These are phyloP conservation scores for Beroe forskalii DNA, from an alignment of 37 sponge, comb jelly and placozoan genomes.

Conservation along the genomic window DNA sequence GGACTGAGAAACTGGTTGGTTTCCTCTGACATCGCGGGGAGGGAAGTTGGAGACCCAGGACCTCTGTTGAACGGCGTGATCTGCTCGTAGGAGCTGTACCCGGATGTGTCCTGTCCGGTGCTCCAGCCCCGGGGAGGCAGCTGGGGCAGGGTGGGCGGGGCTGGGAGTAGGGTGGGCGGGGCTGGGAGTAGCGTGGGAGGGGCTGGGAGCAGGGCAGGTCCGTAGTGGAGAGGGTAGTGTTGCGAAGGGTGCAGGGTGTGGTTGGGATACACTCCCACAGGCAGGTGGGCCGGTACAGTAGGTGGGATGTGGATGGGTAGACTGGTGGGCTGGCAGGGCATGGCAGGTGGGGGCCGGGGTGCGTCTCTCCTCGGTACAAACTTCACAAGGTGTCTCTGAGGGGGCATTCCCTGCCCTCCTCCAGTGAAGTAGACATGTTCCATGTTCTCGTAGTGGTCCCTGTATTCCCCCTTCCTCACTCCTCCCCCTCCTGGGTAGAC, in stretches of 20 bases:
- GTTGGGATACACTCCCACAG: too few relatives aligned
- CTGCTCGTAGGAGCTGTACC: conserved; percentile 62
- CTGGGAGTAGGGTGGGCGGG: background rate
- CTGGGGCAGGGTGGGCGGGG: background rate
- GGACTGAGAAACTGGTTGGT: background rate
- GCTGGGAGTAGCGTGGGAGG: background rate
- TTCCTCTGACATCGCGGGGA: conserved; percentile 30
- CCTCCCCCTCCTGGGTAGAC: too few relatives aligned
- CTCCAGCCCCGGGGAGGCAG: conserved; percentile 17
- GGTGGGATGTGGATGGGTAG: too few relatives aligned
- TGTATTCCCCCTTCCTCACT: background rate
- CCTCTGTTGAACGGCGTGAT: conserved; percentile 25
- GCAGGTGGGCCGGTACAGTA: too few relatives aligned
- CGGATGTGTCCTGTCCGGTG: conserved; percentile 31
- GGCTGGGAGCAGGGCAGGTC: background rate
- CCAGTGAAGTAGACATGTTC: conserved; percentile 2
- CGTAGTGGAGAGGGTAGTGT: background rate
- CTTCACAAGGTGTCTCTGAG: conserved; percentile 2
- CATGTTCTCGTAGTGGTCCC: conserved; percentile 43
- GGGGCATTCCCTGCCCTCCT: background rate
- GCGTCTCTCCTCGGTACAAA: background rate
- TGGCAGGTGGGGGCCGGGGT: background rate
- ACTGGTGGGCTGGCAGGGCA: too few relatives aligned
- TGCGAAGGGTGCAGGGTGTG: too few relatives aligned
- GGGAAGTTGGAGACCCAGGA: background rate